Evolutionary conservation across 2,113 vertebrate genomes (phyloP), one percentile per base, ranked within the genome.

Genomic region (Phyllopteryx taeniolatus): DNA sequence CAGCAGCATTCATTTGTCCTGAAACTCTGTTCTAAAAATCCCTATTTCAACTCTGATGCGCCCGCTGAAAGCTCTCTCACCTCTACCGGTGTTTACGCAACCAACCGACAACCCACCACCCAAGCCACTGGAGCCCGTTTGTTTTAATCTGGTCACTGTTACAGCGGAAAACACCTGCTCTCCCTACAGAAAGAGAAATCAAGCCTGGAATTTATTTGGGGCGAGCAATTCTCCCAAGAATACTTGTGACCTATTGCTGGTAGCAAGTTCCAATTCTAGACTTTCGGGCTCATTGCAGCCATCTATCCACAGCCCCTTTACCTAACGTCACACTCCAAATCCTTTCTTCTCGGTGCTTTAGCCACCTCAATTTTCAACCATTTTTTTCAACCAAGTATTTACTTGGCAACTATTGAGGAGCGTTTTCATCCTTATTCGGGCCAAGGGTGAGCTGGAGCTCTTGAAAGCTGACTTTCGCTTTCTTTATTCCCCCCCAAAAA

Each of bases 1-100:
- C 68, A 35, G 70, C 63, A 73, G 72, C 75, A 83, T 88, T 86
- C 81, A 86, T 87, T 90, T 82, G 82, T 80, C 75, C 68, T 75
- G 62, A 81, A 88, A 78, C 79, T 75, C 64, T 77, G 72, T 82
- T 79, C 68, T 83, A 72, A 85, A 39, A 76, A 76, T 79, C 22
- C 44, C 76, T 66, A 53, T 85, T 79, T 86, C 71, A 89, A 86
- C 83, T 77, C 9, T 0, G 47, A 70, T 73, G 70, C 54, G 71
- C 66, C 67, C 31, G 12, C 59, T 56, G 79, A 15, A 64, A 83
- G 70, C 71, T 71, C 68, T 84, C 66, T 80, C 75, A 87, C 82
- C 70, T 79, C 73, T 61, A 60, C 71, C 70, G 67, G 68, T 70
- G 80, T 76, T 56, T 64, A 62, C 61, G 78, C 66, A 66, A 73